Evolutionary conservation across 1,140 invertebrate species (phyloP).

Genomic region (Penaeus japonicus): DNA sequence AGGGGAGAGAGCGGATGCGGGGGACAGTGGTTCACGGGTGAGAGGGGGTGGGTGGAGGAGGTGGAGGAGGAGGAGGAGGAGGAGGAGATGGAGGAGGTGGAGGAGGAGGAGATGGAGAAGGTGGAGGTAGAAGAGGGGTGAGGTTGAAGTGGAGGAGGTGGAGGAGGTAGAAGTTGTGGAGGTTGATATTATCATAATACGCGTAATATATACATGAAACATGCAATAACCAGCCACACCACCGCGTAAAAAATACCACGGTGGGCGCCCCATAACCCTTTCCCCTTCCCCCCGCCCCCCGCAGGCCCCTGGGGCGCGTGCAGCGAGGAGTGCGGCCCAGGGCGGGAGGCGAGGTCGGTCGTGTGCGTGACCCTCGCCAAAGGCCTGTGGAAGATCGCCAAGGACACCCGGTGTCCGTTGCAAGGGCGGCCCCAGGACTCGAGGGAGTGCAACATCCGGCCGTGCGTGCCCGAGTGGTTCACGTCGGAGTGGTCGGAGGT

Average conservation of each 20-base stretch:
- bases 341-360: constrained; percentile 72
- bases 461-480: constrained; percentile 64
- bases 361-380: constrained; percentile 25
- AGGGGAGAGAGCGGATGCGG: constrained; percentile 70
- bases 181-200: too few species aligned
- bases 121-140: too few species aligned
- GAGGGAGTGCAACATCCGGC: constrained; percentile 8
- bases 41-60: neutral
- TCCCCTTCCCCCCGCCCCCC: too few species aligned
- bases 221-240: too few species aligned
- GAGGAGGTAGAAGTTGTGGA: too few species aligned
- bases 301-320: constrained; percentile 61
- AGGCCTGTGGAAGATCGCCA: neutral
- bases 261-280: too few species aligned
- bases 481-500: constrained; percentile 66
- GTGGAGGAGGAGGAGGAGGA: neutral
- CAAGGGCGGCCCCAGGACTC: constrained; percentile 14
- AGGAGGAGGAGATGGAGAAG: too few species aligned
- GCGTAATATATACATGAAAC: too few species aligned
- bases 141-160: too few species aligned
- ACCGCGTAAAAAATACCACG: too few species aligned
- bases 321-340: constrained; percentile 70
- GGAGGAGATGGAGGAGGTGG: neutral
- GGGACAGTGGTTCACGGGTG: constrained; percentile 74
- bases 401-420: neutral